These are phyloP conservation scores for Myocastor coypus DNA, from an alignment of 2,113 vertebrate genomes.

Conservation along the genomic window DNA sequence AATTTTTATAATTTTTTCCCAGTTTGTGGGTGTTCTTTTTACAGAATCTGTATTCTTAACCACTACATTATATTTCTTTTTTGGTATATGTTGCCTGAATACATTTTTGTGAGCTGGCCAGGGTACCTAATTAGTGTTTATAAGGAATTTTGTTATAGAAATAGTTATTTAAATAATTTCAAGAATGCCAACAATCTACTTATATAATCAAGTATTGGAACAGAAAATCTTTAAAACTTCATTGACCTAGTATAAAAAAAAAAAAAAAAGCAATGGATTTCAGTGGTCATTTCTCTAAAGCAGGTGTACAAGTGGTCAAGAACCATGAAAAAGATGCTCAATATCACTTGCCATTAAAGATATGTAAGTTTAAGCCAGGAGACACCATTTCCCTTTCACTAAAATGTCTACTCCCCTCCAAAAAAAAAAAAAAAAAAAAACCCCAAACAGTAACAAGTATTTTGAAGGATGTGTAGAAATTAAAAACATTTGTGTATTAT, in stretches of 20 bases:
- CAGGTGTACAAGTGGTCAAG: too few species aligned
- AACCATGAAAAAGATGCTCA: too few species aligned
- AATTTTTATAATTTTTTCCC: too few species aligned
- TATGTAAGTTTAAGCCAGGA: background rate
- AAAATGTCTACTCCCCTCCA: background rate
- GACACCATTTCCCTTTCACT: background rate
- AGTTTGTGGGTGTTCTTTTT: too few species aligned
- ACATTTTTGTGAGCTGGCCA: constrained; percentile 1
- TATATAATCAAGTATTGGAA: background rate
- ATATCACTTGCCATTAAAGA: too few species aligned
- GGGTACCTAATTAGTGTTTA: background rate
- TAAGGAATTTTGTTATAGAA: background rate
- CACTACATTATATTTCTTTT: background rate
- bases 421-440: too few species aligned
- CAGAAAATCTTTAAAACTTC: constrained; percentile 1
- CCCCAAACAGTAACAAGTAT: background rate
- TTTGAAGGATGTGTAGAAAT: background rate
- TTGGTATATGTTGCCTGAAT: background rate
- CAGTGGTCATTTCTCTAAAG: background rate
- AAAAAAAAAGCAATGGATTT: background rate
- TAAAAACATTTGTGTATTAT: background rate
- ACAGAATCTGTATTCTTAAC: background rate
- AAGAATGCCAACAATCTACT: background rate
- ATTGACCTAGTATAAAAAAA: background rate
- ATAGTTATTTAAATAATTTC: background rate